Evolutionary conservation across 1,140 invertebrate genomes (phyloP).

Genomic region (Trinorchestia longiramus): DNA sequence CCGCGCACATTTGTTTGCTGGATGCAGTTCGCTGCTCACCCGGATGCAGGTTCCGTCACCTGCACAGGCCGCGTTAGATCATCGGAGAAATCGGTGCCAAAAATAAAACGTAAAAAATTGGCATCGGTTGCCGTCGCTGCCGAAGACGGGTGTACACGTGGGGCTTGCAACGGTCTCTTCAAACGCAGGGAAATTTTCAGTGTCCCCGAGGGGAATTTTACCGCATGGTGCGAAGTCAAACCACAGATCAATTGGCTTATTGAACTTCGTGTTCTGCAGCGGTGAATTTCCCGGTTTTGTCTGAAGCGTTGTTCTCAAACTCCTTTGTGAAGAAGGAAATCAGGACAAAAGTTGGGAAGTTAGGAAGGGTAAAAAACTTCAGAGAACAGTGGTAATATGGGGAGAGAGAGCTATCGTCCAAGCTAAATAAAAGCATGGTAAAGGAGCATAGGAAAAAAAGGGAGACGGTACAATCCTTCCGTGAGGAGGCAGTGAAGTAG

Average conservation of each 20-base stretch:
- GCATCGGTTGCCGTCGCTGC: not conserved
- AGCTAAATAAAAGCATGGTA: too few species aligned
- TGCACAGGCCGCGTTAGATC: not conserved
- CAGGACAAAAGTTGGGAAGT: not conserved
- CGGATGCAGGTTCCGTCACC: not conserved
- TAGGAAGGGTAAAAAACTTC: not conserved
- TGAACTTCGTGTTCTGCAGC: not conserved
- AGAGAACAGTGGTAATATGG: too few species aligned
- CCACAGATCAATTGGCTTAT: not conserved
- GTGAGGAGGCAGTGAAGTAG: too few species aligned
- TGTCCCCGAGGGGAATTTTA: not conserved
- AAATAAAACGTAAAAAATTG: not conserved
- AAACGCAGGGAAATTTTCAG: not conserved
- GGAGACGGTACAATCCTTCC: too few species aligned
- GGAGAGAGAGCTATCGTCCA: too few species aligned
- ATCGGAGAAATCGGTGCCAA: not conserved
- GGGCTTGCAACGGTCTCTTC: not conserved
- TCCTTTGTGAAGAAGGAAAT: not conserved
- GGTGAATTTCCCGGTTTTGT: not conserved
- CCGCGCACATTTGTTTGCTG: not conserved
- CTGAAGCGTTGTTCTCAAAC: not conserved
- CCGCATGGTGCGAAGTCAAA: not conserved
- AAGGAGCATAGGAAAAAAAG: too few species aligned
- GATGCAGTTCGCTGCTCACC: not conserved
- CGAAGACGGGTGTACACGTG: too few species aligned